Evolutionary conservation across 2,888 invertebrate genomes (phyloP).

Genomic region (Oegoconia quadripuncta): DNA sequence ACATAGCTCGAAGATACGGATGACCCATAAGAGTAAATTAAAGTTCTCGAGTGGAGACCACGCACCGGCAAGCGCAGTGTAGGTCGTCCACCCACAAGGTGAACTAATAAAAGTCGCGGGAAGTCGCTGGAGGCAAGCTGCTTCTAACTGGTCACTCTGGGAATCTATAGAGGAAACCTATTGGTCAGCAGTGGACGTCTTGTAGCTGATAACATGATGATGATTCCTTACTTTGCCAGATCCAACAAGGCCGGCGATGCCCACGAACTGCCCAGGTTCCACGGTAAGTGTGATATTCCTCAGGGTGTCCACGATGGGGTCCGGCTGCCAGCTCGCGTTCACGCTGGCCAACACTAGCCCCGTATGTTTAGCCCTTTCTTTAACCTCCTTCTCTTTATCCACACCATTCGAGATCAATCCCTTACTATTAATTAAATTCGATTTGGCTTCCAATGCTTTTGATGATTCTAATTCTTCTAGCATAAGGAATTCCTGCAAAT

Average conservation of each 20-base stretch:
- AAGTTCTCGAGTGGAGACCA: too few species aligned
- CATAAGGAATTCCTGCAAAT: slow-evolving; percentile 58
- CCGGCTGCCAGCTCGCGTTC: slow-evolving; percentile 62
- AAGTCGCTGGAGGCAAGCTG: too few species aligned
- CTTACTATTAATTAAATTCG: slow-evolving; percentile 28
- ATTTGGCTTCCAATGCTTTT: slow-evolving; percentile 34
- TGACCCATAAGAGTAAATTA: too few species aligned
- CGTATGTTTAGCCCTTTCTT: slow-evolving; percentile 38
- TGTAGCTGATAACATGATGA: too few species aligned
- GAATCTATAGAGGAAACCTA: too few species aligned
- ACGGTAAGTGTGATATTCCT: slow-evolving; percentile 71
- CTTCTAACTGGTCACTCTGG: too few species aligned
- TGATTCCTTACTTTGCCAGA: slow-evolving; percentile 81
- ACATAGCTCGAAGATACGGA: too few species aligned
- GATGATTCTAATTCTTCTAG: slow-evolving; percentile 57
- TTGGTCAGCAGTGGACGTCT: too few species aligned
- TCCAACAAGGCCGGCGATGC: slow-evolving; percentile 88
- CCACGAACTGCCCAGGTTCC: slow-evolving; percentile 79
- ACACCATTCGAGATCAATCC: slow-evolving; percentile 36
- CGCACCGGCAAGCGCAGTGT: too few species aligned
- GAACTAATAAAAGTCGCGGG: too few species aligned
- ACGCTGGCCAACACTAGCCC: slow-evolving; percentile 57
- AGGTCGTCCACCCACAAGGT: too few species aligned
- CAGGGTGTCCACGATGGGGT: slow-evolving; percentile 75
- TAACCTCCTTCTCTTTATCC: slow-evolving; percentile 35